phyloP scores from a whole-genome alignment of 2,888 invertebrate species.

The Cetonia aurata region DNA sequence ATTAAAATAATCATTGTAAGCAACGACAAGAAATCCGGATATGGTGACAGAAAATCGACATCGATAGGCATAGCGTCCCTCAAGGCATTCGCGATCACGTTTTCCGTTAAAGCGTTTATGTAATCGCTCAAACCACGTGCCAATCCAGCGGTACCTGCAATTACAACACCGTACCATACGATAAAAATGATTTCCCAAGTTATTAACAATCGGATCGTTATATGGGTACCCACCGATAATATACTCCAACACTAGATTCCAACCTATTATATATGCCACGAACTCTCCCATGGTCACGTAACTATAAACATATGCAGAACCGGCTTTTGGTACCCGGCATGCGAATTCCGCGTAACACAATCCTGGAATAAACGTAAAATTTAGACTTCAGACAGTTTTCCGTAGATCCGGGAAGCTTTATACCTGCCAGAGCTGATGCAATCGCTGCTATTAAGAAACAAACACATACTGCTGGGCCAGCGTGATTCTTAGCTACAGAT shows the following conservation, averaged over 20 bases:
- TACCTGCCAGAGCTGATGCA: constrained; percentile 94
- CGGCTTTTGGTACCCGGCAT: constrained; percentile 88
- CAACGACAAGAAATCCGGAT: constrained; percentile 80
- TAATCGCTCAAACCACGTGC: constrained; percentile 81
- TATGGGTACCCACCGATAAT: constrained; percentile 81
- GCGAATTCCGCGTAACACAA: constrained; percentile 94
- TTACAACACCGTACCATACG: constrained; percentile 1
- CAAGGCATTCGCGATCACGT: constrained; percentile 72
- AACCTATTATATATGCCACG: constrained; percentile 91
- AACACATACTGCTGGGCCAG: constrained; percentile 92
- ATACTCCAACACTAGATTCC: constrained; percentile 93
- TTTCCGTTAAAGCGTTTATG: constrained; percentile 74
- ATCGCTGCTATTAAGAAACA: constrained; percentile 93
- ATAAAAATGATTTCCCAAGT: not conserved
- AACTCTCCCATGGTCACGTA: constrained; percentile 95
- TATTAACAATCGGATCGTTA: constrained; percentile 8
- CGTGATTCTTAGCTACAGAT: constrained; percentile 85
- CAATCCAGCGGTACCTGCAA: constrained; percentile 80
- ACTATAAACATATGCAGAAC: constrained; percentile 94
- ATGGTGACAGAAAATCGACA: constrained; percentile 73
- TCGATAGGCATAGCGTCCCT: constrained; percentile 72
- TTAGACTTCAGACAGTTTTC: too few species aligned
- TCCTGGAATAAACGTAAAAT: constrained; percentile 67
- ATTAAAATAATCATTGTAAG: constrained; percentile 74
- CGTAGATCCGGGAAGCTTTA: too few species aligned